Evolutionary conservation across 2,888 invertebrate species (phyloP).

Genomic region (Drosophila rellima): DNA sequence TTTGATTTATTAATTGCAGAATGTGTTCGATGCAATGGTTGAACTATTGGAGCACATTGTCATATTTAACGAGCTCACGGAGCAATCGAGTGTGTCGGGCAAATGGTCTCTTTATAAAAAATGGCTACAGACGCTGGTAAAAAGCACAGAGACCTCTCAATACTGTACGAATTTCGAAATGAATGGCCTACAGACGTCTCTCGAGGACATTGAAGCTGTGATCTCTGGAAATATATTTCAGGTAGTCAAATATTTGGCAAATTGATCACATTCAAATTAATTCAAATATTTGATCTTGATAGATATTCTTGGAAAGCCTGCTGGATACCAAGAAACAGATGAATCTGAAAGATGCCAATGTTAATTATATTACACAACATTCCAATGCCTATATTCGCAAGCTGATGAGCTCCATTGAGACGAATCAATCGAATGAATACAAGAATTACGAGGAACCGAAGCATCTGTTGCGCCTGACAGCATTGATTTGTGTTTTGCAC

Average conservation of each 20-base stretch:
- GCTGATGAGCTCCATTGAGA: conserved; percentile 46
- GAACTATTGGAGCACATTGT: conserved; percentile 89
- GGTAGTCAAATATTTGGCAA: conserved; percentile 22
- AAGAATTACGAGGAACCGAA: conserved; percentile 84
- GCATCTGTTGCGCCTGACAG: conserved; percentile 89
- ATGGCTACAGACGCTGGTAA: conserved; percentile 89
- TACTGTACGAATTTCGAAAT: conserved; percentile 87
- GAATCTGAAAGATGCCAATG: conserved; percentile 50
- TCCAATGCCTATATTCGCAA: conserved; percentile 62
- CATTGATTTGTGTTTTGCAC: conserved; percentile 89
- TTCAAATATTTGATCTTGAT: background rate
- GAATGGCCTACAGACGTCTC: conserved; percentile 89
- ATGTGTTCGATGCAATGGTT: conserved; percentile 87
- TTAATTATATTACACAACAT: conserved; percentile 59
- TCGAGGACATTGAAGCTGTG: conserved; percentile 87
- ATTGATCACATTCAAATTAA: background rate
- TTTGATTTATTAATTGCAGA: conserved; percentile 62
- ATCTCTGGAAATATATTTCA: conserved; percentile 64
- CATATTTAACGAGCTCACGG: conserved; percentile 86
- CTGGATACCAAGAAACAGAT: conserved; percentile 61
- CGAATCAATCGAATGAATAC: conserved; percentile 47
- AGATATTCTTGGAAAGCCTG: conserved; percentile 58
- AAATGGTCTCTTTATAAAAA: conserved; percentile 93
- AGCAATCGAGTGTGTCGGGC: conserved; percentile 82
- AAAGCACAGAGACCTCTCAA: conserved; percentile 88